Conservation (phyloP, 2,113 vertebrate species). For the Spilogale gracilis region DNA sequence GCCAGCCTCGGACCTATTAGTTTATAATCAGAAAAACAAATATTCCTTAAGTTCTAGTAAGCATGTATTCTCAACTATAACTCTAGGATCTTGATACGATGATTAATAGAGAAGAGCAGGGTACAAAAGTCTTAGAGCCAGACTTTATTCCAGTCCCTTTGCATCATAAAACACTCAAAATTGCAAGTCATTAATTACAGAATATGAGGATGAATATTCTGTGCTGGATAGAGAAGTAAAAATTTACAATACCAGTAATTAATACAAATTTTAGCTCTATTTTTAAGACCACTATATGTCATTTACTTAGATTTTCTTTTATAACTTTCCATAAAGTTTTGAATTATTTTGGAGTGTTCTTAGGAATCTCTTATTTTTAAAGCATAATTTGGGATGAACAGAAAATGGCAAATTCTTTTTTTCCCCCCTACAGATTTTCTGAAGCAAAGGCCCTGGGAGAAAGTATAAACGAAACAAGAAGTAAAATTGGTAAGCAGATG, state of each 20-base stretch:
- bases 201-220: neutral
- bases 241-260: neutral
- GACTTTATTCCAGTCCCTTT: neutral
- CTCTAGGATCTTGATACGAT: neutral
- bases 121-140: neutral
- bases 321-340: constrained; percentile 20
- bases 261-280: constrained; percentile 6
- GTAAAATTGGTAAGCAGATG: constrained; percentile 93
- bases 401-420: constrained; percentile 43
- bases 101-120: neutral
- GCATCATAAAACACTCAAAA: constrained; percentile 14
- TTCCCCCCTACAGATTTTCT: constrained; percentile 88
- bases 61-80: neutral
- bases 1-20: neutral
- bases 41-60: neutral
- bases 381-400: neutral
- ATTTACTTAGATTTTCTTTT: constrained; percentile 22
- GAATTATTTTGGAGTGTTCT: neutral
- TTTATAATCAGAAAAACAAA: neutral
- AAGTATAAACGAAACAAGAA: constrained; percentile 90
- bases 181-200: neutral
- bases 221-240: neutral
- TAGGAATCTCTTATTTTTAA: constrained; percentile 37
- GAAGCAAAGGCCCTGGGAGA: constrained; percentile 94
- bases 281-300: constrained; percentile 14